Evolutionary conservation across 35 echinoderm and acorn worm genomes (phyloP), one percentile per base, ranked within the genome.

Genomic region (Hemicentrotus pulcherrimus): DNA sequence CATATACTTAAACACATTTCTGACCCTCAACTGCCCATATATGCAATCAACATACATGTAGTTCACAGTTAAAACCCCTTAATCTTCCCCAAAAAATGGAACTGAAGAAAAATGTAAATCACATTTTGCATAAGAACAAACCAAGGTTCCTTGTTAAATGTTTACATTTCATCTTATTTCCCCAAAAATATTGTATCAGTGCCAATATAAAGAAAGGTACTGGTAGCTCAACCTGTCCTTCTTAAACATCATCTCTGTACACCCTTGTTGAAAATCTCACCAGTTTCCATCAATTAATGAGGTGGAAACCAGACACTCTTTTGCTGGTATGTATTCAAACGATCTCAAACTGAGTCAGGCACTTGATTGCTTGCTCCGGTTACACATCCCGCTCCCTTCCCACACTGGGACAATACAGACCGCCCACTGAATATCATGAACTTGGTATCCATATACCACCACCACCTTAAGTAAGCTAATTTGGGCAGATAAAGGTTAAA

Each of bases 281-380:
- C 65, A 78, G 19, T 78, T 78, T 78, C 24, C 65, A 78, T n/a
- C 65, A 78, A 78, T 78, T 78, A 78, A 78, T 78, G 65, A 78
- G 65, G 6, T 78, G 65, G 65, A 78, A 78, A 78, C 22, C 24
- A 5, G 65, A 78, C 28, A n/a, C 65, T 28, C 24, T 28, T 22
- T 28, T 78, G 18, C 65, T 78, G 65, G 65, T 78, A 78, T 78
- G 65, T 28, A 41, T 41, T 41, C 35, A 78, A 78, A 78, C 22
- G 65, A 78, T 8, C 65, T 78, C 65, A 78, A 22, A 78, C 65
- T 8, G 65, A 28, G 65, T 78, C 65, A 78, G 65, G 65, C 19
- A 78, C 65, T 78, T 78, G 65, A 78, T n/a, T 78, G 65, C 65
- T 78, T n/a, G 65, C 65, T 78, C 18, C 24, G 65, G 19, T 78